Evolutionary conservation across 1,140 invertebrate genomes (phyloP).

Genomic region (Cataglyphis hispanica): DNA sequence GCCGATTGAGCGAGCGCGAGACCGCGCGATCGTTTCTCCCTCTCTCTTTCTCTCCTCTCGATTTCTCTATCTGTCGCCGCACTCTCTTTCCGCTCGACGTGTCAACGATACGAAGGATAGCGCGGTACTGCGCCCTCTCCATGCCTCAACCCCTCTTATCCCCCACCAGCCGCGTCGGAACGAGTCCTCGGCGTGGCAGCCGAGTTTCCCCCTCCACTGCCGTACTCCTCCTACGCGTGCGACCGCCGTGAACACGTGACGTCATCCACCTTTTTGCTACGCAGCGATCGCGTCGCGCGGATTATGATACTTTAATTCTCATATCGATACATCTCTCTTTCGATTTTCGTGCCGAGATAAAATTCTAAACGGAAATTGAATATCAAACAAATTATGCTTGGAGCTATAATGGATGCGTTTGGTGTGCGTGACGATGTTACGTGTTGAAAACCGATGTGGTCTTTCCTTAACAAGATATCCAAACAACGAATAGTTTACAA

Average conservation of each 20-base stretch:
- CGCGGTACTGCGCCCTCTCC: constrained; percentile 82
- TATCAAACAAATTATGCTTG: constrained; percentile 23
- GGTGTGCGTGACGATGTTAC: background rate
- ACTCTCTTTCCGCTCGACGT: constrained; percentile 77
- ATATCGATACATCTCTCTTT: constrained; percentile 27
- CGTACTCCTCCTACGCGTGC: constrained; percentile 35
- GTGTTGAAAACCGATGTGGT: background rate
- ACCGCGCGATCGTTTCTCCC: constrained; percentile 28
- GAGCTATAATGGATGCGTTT: constrained; percentile 13
- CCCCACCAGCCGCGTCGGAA: constrained; percentile 74
- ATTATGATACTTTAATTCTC: constrained; percentile 43
- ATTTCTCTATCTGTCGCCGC: constrained; percentile 38
- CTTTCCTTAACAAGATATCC: background rate
- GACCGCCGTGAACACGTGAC: constrained; percentile 61
- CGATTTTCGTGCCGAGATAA: constrained; percentile 23
- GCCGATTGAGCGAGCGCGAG: constrained; percentile 30
- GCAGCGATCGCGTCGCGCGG: constrained; percentile 35
- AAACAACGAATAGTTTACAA: background rate
- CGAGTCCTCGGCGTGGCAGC: constrained; percentile 74
- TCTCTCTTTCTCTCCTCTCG: background rate
- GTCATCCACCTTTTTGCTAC: constrained; percentile 58
- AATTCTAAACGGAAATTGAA: constrained; percentile 49
- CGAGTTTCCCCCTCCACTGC: constrained; percentile 66
- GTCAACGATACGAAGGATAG: constrained; percentile 80
- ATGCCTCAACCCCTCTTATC: constrained; percentile 76